Evolutionary conservation across 2,888 invertebrate species (phyloP), one percentile per base, ranked within the genome.

Genomic region (Callyntrura guangdongensis): DNA sequence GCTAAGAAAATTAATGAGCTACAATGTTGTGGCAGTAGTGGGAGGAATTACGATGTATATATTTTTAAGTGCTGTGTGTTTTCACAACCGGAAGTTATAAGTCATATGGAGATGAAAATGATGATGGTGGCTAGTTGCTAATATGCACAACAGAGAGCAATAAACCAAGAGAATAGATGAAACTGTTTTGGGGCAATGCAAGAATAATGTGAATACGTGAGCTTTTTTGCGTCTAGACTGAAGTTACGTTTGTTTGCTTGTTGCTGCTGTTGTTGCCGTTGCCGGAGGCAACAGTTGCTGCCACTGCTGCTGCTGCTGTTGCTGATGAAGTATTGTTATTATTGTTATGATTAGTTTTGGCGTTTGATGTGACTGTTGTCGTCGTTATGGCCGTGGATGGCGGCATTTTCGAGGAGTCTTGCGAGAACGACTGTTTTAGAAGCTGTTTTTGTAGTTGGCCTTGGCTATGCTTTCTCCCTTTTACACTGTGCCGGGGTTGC

Each of bases 271-370:
- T 27, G 1, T 9, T 36, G 27, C 36, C 17, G 59, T 56, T 2
- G 59, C 27, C 5, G 83, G 11, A 47, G 47, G n/a, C n/a, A n/a
- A n/a, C 49, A 49, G 47, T 36, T 36, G 69, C 59, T n/a, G 59
- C 59, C 49, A n/a, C n/a, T 14, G 74, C 49, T 81, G 27, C 27
- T n/a, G 79, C 27, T 11, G 25, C n/a, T 27, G 1, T 9, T 36
- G 72, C 14, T 17, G 53, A 56, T 12, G 85, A 85, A 8, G 61
- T 86, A 47, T 87, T 79, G 20, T 49, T 79, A 67, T 79, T 87
- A 64, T 79, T 87, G 49, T 87, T 87, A 79, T 87, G 79, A 67
- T 87, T 87, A 17, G 61, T n/a, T 79, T 81, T 79, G 61, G 64
- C 77, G 49, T 64, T 87, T 36, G 64, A 27, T 25, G 64, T 53